phyloP scores from a whole-genome alignment of 2,113 vertebrate genomes.

The Takifugu bimaculatus region DNA sequence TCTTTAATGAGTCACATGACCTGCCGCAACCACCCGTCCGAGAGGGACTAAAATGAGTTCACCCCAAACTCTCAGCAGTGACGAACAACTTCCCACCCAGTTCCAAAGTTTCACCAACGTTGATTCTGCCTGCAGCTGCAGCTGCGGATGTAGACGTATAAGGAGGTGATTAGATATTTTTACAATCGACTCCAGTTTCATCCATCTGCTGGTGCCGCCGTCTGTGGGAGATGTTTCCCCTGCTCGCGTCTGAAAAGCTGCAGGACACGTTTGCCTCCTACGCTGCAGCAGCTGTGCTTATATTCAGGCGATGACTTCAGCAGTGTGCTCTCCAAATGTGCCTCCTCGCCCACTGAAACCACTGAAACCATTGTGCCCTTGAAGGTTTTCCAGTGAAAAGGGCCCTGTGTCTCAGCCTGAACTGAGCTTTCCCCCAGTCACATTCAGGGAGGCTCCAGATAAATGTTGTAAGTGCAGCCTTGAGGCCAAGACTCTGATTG shows the following conservation, averaged over 20 bases:
- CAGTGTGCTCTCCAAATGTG: slow-evolving; percentile 43
- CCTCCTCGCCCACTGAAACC: slow-evolving; percentile 34
- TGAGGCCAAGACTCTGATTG: not conserved
- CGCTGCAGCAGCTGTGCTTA: slow-evolving; percentile 65
- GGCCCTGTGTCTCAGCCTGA: slow-evolving; percentile 2
- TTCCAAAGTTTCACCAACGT: no score
- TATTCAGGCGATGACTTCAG: slow-evolving; percentile 62
- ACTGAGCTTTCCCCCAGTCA: not conserved
- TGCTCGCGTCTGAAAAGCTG: slow-evolving; percentile 38
- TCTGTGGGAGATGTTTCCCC: slow-evolving; percentile 27
- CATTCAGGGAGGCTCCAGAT: slow-evolving; percentile 12
- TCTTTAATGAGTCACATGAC: not conserved
- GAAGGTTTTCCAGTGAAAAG: slow-evolving; percentile 16
- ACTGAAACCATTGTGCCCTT: slow-evolving; percentile 22
- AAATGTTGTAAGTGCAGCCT: slow-evolving; percentile 17
- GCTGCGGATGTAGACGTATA: no score
- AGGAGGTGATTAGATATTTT: no score
- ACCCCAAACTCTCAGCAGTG: no score
- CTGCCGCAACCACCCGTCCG: no score
- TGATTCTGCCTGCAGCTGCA: no score
- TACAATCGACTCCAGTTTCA: not conserved
- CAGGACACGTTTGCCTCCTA: slow-evolving; percentile 49
- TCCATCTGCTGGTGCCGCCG: slow-evolving; percentile 39
- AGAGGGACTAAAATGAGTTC: no score
- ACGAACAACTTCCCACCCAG: no score